Evolutionary conservation across 2,113 vertebrate genomes (phyloP).

Genomic region (Tetraodon nigroviridis): DNA sequence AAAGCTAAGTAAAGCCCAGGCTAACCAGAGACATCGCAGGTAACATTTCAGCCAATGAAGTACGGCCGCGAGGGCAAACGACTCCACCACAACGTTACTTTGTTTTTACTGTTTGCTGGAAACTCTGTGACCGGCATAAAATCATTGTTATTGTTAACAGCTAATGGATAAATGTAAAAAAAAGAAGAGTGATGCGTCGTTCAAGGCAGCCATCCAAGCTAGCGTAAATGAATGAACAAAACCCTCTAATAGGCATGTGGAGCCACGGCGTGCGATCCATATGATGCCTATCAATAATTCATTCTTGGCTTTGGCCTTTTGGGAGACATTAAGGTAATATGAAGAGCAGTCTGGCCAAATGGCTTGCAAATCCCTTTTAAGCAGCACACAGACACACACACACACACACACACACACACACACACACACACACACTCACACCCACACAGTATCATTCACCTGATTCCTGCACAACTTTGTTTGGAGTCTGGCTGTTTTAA

Average conservation of each 20-base stretch:
- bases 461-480: constrained; percentile 60
- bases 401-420: too few species aligned
- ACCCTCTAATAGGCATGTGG: constrained; percentile 70
- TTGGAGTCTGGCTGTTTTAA: constrained; percentile 51
- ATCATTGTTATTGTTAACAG: constrained; percentile 61
- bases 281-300: constrained; percentile 76
- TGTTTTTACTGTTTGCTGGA: constrained; percentile 55
- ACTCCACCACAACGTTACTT: constrained; percentile 22
- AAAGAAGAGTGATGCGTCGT: constrained; percentile 59
- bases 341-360: constrained; percentile 72
- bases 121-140: constrained; percentile 46
- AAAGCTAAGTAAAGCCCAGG: constrained; percentile 80
- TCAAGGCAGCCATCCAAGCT: constrained; percentile 63
- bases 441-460: constrained; percentile 55
- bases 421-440: constrained; percentile 3
- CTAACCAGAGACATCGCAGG: constrained; percentile 83
- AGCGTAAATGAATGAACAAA: constrained; percentile 70
- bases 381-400: constrained; percentile 38
- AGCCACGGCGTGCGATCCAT: constrained; percentile 69
- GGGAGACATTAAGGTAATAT: constrained; percentile 75
- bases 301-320: constrained; percentile 69
- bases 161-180: constrained; percentile 69
- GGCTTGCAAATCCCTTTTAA: constrained; percentile 72
- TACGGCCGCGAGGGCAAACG: constrained; percentile 66
- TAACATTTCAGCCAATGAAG: constrained; percentile 83